Evolutionary conservation across 1,140 invertebrate species (phyloP), one percentile per base, ranked within the genome.

Genomic region (Pectinophora gossypiella): DNA sequence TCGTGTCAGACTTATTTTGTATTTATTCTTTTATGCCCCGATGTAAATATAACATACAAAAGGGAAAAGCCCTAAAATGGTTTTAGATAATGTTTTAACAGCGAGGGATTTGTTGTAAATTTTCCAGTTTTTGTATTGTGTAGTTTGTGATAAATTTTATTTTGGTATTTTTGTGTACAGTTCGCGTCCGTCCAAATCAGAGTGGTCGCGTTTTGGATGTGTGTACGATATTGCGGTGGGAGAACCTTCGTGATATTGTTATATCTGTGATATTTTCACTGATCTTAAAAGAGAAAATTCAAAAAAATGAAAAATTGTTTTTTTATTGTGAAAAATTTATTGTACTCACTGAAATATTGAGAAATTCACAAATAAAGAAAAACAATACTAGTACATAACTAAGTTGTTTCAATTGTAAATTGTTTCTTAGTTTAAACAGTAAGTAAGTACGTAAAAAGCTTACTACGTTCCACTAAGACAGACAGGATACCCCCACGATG

Each of bases 281-380:
- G 22, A 35, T 45, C 13, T 20, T 44, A 9, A 54, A 46, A 18
- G 5, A 44, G 27, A 44, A 71, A 75, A 69, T 62, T 56, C 50
- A 61, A 74, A 85, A 84, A 83, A 81, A 81, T 66, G 73, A 65
- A 78, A 76, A 84, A 83, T 75, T 73, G 38, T 50, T 65, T 47
- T 47, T 72, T 68, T 70, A 64, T 61, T 57, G 50, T 65, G 60
- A 71, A 76, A 82, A 85, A 83, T 77, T 82, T 77, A 81, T 64
- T 72, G 79, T 85, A 70, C 61, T 56, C 61, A 65, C 51, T 52
- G 68, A 67, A 71, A 63, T 61, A 67, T 69, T 56, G 67, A 67
- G 61, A 76, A 81, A 81, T 79, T 79, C 19, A 81, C 68, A 77
- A 81, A 81, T 82, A 79, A 73, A 81, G 76, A 71, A 76, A 80